Conservation (phyloP, 1,140 invertebrate species). For the Drosophila sp. region DNA sequence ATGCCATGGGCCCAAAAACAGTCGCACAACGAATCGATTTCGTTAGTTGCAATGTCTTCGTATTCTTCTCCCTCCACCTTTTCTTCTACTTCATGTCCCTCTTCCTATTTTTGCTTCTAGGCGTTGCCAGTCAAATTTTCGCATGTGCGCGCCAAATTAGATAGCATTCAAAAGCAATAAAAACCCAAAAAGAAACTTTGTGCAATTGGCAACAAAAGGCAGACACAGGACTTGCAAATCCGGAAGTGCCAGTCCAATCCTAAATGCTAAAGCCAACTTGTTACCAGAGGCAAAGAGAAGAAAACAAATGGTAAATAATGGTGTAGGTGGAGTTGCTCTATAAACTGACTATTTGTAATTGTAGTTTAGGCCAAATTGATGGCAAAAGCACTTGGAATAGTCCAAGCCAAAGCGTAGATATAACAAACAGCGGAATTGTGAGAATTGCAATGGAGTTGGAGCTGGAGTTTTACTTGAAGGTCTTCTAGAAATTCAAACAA, state of each 20-base stretch:
- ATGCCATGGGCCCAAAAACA: slow-evolving; percentile 38
- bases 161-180: slow-evolving; percentile 65
- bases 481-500: too few relatives aligned
- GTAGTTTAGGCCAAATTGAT: slow-evolving; percentile 6
- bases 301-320: slow-evolving; percentile 9
- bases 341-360: slow-evolving; percentile 19
- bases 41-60: slow-evolving; percentile 22
- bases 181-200: slow-evolving; percentile 53
- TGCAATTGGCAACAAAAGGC: slow-evolving; percentile 34
- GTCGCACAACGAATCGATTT: slow-evolving; percentile 41
- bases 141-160: slow-evolving; percentile 67
- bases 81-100: not conserved
- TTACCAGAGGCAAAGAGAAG: not conserved
- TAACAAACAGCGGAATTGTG: too few relatives aligned
- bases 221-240: slow-evolving; percentile 2
- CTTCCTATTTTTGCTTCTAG: slow-evolving; percentile 13
- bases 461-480: too few relatives aligned
- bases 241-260: slow-evolving; percentile 15
- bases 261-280: slow-evolving; percentile 11
- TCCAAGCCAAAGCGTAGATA: not conserved
- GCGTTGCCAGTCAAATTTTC: slow-evolving; percentile 66
- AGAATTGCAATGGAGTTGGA: too few relatives aligned
- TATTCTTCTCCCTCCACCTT: not conserved
- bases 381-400: not conserved
- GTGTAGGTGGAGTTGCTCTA: slow-evolving; percentile 16